A percentile compares a stretch with the other conserved stretches of the same genome.
phyloP scores from a whole-genome alignment of 2,797 vertebrate genomes.

The Epinephelus coioides region DNA sequence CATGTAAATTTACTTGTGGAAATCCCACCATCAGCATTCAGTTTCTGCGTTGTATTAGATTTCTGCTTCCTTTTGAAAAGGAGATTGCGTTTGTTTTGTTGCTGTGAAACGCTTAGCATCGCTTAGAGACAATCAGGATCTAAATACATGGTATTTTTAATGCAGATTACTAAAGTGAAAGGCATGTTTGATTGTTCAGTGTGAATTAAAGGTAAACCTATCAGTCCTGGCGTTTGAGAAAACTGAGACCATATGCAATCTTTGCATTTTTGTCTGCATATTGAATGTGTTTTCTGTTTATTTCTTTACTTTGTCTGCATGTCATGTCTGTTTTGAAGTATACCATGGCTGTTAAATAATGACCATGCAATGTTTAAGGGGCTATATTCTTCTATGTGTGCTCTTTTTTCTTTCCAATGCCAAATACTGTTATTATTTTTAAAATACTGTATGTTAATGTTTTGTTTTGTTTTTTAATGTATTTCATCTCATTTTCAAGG shows the following conservation, averaged over 20 bases:
- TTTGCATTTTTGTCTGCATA: conserved; percentile 21
- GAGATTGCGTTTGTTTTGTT: conserved; percentile 21
- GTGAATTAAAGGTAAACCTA: not conserved
- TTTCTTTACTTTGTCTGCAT: conserved; percentile 54
- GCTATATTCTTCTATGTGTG: conserved; percentile 31
- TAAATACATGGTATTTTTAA: conserved; percentile 16
- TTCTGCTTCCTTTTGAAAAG: conserved; percentile 34
- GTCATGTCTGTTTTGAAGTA: conserved; percentile 52
- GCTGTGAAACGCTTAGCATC: conserved; percentile 53
- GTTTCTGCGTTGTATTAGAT: conserved; percentile 1
- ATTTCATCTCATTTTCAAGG: conserved; percentile 68
- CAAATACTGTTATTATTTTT: conserved; percentile 64
- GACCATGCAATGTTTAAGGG: conserved; percentile 28
- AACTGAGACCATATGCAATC: conserved; percentile 21
- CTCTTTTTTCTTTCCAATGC: conserved; percentile 50
- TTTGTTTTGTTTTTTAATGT: conserved; percentile 26
- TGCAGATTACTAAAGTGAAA: not conserved
- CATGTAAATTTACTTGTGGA: not conserved
- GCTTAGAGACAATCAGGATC: conserved; percentile 72
- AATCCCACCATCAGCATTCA: not conserved
- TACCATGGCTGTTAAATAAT: conserved; percentile 25
- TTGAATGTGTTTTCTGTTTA: conserved; percentile 35
- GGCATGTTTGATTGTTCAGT: not conserved
- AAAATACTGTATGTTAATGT: conserved; percentile 23
- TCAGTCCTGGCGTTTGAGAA: not conserved